phyloP scores from a whole-genome alignment of 2,888 invertebrate species.

The Dicycla oo region DNA sequence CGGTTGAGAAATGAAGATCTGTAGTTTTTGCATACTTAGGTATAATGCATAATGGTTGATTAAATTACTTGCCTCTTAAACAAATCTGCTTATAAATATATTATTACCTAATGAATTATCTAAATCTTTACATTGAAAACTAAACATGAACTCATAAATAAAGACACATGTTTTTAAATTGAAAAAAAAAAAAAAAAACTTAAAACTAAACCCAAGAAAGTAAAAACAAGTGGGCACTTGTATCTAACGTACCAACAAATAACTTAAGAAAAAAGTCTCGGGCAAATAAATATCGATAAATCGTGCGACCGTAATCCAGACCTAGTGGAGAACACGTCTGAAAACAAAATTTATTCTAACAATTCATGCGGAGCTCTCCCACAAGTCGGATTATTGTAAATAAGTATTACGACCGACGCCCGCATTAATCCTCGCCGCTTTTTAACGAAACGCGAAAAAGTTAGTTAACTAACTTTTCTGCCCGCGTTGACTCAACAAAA shows the following conservation, averaged over 20 bases:
- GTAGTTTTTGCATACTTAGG: background rate
- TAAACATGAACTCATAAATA: constrained; percentile 7
- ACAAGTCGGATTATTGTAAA: constrained; percentile 89
- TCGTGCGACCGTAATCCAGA: constrained; percentile 64
- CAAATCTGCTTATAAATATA: background rate
- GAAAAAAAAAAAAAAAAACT: too few relatives aligned
- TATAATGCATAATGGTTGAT: background rate
- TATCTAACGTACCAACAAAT: constrained; percentile 24
- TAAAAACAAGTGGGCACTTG: constrained; percentile 44
- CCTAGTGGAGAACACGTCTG: constrained; percentile 75
- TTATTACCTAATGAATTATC: background rate
- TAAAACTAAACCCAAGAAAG: constrained; percentile 24
- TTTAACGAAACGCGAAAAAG: constrained; percentile 88
- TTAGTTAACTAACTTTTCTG: constrained; percentile 83
- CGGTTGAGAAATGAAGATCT: background rate
- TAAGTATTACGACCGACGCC: constrained; percentile 87
- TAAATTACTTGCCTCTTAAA: background rate
- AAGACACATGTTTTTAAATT: constrained; percentile 22
- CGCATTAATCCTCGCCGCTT: constrained; percentile 86
- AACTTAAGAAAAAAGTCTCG: constrained; percentile 39
- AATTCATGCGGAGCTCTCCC: constrained; percentile 82
- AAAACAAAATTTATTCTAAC: constrained; percentile 86
- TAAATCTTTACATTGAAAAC: background rate
- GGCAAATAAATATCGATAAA: constrained; percentile 61
- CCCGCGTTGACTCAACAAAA: constrained; percentile 77